Evolutionary conservation across 2,797 vertebrate genomes (phyloP).

Genomic region (Tenualosa thibaudeaui): DNA sequence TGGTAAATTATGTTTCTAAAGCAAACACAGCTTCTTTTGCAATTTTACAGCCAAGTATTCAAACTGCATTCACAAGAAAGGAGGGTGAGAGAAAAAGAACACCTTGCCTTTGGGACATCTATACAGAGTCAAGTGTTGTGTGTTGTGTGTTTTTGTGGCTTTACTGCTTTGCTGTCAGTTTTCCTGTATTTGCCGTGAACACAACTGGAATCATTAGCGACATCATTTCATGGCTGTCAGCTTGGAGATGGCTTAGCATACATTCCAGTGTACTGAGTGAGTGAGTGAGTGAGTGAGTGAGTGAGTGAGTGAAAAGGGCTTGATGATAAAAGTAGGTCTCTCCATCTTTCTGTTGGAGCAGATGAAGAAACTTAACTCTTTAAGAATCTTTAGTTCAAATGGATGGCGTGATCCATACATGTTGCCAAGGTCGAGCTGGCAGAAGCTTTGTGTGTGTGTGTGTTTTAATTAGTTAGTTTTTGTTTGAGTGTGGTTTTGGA

Average conservation of each 20-base stretch:
- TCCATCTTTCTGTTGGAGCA: neutral
- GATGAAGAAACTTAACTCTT: neutral
- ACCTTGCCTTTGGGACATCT: neutral
- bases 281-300: too few species aligned
- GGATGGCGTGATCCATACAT: too few species aligned
- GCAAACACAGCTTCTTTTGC: slow-evolving; percentile 28
- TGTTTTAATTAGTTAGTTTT: neutral
- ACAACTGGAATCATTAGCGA: neutral
- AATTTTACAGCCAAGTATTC: slow-evolving; percentile 16
- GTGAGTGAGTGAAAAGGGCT: neutral
- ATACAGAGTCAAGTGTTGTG: neutral
- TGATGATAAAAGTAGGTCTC: neutral
- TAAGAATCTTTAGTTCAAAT: too few species aligned
- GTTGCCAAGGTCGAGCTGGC: too few species aligned
- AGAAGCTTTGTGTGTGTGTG: neutral
- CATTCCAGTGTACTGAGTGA: neutral
- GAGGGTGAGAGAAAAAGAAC: slow-evolving; percentile 9
- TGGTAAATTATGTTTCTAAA: slow-evolving; percentile 37
- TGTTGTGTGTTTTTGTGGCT: neutral
- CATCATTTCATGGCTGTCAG: neutral
- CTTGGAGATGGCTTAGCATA: neutral
- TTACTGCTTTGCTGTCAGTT: neutral
- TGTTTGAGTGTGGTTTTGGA: neutral
- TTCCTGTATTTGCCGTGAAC: neutral
- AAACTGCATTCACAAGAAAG: neutral